Base-by-base conservation (phyloP, 2,888 invertebrate genomes). In the Andrena camellia region DNA sequence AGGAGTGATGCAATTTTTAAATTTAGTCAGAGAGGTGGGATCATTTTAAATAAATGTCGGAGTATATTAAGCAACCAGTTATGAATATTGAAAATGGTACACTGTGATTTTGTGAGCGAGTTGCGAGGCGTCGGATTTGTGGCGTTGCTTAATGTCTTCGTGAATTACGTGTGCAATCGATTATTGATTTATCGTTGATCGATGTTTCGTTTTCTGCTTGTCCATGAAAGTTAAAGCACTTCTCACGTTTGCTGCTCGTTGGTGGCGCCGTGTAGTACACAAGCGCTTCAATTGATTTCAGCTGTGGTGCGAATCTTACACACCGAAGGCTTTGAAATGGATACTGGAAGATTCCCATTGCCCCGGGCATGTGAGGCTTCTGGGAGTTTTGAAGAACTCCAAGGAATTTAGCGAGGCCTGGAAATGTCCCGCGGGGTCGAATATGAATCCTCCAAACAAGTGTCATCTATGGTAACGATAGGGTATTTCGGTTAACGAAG, bases 281-380 rank as follows among this genome's bases (percentile, higher is more conserved):
- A 13, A 3, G 17, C 2, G n/a, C 31, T 67, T 42, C 8, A 2
- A 35, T 31, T 69, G n/a, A 10, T 68, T 78, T 71, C 94, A 97
- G 97, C 95, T 98, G 13, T 98, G 98, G 98, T 98, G 98, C 93
- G 97, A 98, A 92, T 96, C 96, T 42, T 96, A 95, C 84, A 96
- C 96, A 50, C 94, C 94, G 33, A 95, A 96, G 42, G 96, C 96
- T 0, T 92, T 97, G 8, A 94, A 95, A 62, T 95, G 95, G 86
- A 96, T 97, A 79, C 92, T 97, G 2, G 95, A 95, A 77, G 97
- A 97, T 88, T 96, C 96, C 66, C 97, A 98, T 90, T 96, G 97
- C 80, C 98, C 98, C 0, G 96, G 96, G 33, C 95, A 95, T 86
- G 95, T 97, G 82, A 94, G 97, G 29, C 96, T 97, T 0, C 95